Base-by-base conservation (phyloP, 2,888 invertebrate genomes). In the Melieria crassipennis region DNA sequence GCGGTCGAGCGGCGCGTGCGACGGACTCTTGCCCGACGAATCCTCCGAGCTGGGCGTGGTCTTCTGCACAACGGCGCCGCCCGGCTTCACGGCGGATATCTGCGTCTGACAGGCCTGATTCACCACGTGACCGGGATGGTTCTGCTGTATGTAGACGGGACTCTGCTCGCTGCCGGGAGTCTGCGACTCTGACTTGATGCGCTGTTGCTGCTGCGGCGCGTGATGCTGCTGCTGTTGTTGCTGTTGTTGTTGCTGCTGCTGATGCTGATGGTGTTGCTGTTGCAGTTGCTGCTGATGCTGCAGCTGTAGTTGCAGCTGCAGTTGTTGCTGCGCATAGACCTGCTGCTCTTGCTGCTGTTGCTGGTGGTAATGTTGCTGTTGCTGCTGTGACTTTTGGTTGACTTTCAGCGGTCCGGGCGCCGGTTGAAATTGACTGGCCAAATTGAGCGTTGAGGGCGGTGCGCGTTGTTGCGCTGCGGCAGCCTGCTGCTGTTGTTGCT, bases 101-200 rank as follows among this genome's bases (percentile, higher is more conserved):
- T 87, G 87, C 2, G 87, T 87, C 73, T 87, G 87, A 46, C 87
- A 86, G 10, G 87, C 86, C 76, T 87, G 87, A 72, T 87, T 87
- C 46, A 87, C 84, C 42, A 87, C 87, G 74, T 86, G 86, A 0
- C 84, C 85, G 2, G 87, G 87, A 81, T 87, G 86, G 76, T 87
- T 87, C 75, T 87, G 87, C 61, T 87, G 87, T 58, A 87, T 87
- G 69, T 86, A 86, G 61, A 87, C 87, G 4, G 87, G 87, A 47
- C 85, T 85, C 48, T 85, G 85, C 60, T 86, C 87, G 72, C 83
- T 83, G 65, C 83, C 82, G 4, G 86, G 85, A 9, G 83, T 84
- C 72, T 81, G 83, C 9, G 80, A 68, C 7, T 80, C 79, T 4
- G 80, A 78, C 50, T 80, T 77, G 58, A 82, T 79, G 46, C 83